Percentiles rank a stretch among this genome's conserved stretches.
Conservation (phyloP, 2,113 vertebrate species). For the Ciconia boyciana region DNA sequence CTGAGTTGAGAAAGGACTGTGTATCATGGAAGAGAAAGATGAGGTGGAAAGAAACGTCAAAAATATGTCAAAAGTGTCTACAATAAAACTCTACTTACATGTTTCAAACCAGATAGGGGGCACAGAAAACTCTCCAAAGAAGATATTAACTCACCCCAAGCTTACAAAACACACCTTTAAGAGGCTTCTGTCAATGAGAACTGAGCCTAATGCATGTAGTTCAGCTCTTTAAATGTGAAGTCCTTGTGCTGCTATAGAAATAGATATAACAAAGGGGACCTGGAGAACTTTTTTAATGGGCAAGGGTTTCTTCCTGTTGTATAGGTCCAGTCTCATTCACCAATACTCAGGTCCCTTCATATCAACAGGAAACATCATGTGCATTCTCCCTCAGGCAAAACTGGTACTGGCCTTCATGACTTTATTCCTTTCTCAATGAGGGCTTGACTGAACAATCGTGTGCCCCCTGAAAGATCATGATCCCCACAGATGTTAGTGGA, state of each 20-base stretch:
- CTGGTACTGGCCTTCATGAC: background rate
- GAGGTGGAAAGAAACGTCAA: background rate
- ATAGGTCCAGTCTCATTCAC: background rate
- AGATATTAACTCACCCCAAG: background rate
- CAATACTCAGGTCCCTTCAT: background rate
- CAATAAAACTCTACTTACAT: background rate
- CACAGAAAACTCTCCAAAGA: background rate
- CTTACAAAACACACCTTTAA: background rate
- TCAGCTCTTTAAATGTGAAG: background rate
- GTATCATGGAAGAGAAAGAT: background rate
- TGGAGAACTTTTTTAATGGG: background rate
- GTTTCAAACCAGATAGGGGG: background rate
- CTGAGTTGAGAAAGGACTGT: background rate
- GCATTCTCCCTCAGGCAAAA: background rate
- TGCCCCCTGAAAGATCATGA: accelerated
- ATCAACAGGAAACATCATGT: background rate
- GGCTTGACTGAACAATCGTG: background rate
- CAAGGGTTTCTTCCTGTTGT: background rate
- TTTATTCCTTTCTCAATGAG: background rate
- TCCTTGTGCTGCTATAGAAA: background rate
- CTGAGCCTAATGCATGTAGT: accelerated
- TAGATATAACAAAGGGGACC: background rate
- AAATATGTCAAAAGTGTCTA: background rate
- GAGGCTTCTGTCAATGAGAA: background rate
- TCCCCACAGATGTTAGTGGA: background rate